These are phyloP conservation scores for Phalacrocorax aristotelis DNA, from an alignment of 2,113 vertebrate species.

Conservation along the genomic window DNA sequence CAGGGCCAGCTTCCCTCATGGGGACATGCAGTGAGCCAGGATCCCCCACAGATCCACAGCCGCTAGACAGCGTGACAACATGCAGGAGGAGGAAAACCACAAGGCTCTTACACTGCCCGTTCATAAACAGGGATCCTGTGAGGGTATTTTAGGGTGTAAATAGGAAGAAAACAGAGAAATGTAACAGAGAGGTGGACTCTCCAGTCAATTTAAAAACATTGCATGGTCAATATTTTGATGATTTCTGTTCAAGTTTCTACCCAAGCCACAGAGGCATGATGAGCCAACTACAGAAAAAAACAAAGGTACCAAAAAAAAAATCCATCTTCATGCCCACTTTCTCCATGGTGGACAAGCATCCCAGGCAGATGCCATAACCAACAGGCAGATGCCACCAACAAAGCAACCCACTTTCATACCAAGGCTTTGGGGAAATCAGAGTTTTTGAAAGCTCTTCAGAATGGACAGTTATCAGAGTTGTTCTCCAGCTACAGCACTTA, in stretches of 20 bases:
- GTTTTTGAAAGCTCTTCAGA: constrained; percentile 25
- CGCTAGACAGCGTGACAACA: not conserved
- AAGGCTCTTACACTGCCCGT: not conserved
- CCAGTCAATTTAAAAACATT: not conserved
- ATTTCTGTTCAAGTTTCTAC: not conserved
- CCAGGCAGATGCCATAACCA: not conserved
- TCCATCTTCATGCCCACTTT: not conserved
- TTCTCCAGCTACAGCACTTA: constrained; percentile 25
- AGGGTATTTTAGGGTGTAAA: not conserved
- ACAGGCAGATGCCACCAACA: not conserved
- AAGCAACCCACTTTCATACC: not conserved
- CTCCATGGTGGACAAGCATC: not conserved
- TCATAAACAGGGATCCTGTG: not conserved
- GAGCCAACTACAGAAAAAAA: not conserved
- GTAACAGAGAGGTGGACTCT: not conserved
- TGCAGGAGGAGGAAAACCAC: not conserved
- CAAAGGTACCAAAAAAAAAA: not conserved
- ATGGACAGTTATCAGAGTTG: not conserved
- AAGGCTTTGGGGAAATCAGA: not conserved
- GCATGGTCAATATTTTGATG: not conserved
- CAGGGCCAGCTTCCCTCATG: not conserved
- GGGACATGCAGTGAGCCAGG: not conserved
- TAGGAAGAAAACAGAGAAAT: constrained; percentile 27
- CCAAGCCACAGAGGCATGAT: not conserved
- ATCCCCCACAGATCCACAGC: not conserved